Evolutionary conservation across 2,888 invertebrate species (phyloP).

Genomic region (Agapostemon virescens): DNA sequence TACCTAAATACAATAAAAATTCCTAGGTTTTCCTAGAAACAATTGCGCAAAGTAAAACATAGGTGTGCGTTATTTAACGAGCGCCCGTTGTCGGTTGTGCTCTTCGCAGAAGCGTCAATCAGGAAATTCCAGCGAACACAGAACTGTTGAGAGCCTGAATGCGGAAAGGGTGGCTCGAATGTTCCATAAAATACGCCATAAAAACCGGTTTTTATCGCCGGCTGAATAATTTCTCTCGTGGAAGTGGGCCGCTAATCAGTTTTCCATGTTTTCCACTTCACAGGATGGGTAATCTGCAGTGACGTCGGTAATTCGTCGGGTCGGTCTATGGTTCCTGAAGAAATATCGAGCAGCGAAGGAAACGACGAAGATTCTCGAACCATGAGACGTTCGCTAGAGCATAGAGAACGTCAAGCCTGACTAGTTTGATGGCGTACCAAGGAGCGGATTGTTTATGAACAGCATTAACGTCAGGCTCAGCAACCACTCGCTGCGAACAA

Average conservation of each 20-base stretch:
- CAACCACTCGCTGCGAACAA: slow-evolving; percentile 64
- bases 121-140: not conserved
- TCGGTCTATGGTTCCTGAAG: not conserved
- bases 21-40: not conserved
- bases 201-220: slow-evolving; percentile 16
- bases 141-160: not conserved
- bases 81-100: not conserved
- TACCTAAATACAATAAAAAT: not conserved
- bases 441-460: slow-evolving; percentile 70
- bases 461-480: slow-evolving; percentile 69
- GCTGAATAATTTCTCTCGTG: slow-evolving; percentile 17
- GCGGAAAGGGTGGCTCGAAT: not conserved
- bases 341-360: slow-evolving; percentile 14
- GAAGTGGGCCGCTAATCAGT: slow-evolving; percentile 16
- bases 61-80: not conserved
- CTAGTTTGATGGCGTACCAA: slow-evolving; percentile 19
- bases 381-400: slow-evolving; percentile 14
- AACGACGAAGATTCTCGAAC: slow-evolving; percentile 20
- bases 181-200: slow-evolving; percentile 2
- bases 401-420: slow-evolving; percentile 32
- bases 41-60: not conserved
- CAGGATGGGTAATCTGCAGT: slow-evolving; percentile 16
- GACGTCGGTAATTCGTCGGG: slow-evolving; percentile 12
- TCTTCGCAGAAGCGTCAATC: not conserved
- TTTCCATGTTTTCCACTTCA: slow-evolving; percentile 19